Base-by-base conservation (phyloP, 2,888 invertebrate genomes). In the Clepsis dumicolana region DNA sequence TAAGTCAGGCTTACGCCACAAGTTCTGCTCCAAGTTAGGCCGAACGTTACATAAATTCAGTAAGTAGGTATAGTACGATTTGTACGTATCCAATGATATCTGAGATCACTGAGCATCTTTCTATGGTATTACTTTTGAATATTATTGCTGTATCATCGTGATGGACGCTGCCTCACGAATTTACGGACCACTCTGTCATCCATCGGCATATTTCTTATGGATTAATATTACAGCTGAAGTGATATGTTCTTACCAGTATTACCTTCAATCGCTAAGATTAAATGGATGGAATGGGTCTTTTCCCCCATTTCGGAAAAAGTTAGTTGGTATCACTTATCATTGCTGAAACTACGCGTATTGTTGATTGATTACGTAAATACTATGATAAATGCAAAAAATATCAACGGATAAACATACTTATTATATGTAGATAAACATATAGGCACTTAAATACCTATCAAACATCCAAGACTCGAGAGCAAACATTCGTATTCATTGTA, bases 1-100 rank as follows among this genome's bases (percentile, higher is more conserved):
- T 61, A 70, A 59, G 64, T 63, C 54, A 65, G 71, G 35, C 70
- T 68, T 65, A 68, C 71, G 67, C 64, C 44, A 64, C 66, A 48
- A 68, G 54, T 65, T 70, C 57, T 35, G 18, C 62, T 64, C 35
- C 57, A 59, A 57, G 57, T 65, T 56, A 35, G 52, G 54, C 21
- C n/a, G 38, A 32, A 3, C 29, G n/a, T 59, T 59, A 65, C 35
- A 56, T 65, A 57, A 63, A 41, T 56, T 54, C 27, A 10, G 41
- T n/a, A n/a, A n/a, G n/a, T n/a, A n/a, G n/a, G n/a, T 54, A 41
- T 54, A 3, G 21, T 41, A 56, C 44, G 29, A 38, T 35, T 38
- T 24, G 29, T 4, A 21, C 41, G 29, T 63, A 16, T 16, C 24
- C 10, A 32, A 50, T 21, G n/a, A 27, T 35, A 50, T 64, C 21